Base-by-base conservation (phyloP, 2,113 vertebrate species). In the Solenodon paradoxus region DNA sequence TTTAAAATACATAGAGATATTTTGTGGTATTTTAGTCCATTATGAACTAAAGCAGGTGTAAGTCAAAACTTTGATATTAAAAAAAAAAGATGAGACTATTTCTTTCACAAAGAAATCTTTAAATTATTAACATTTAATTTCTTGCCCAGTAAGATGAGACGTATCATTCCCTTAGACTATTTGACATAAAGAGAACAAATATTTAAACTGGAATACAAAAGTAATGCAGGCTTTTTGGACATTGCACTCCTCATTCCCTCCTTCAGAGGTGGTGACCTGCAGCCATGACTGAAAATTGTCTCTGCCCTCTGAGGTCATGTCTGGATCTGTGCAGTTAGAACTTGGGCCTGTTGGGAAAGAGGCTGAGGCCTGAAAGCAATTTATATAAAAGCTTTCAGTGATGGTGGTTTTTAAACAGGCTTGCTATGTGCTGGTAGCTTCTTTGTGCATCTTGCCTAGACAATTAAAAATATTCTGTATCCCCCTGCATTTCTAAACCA, bases 281-380 rank as follows among this genome's bases (percentile, higher is more conserved):
- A 97, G 96, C 97, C 93, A 85, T 98, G 98, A 98, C 97, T 98
- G 98, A 98, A 98, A 66, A 69, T 68, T 96, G 98, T 99, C 98
- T 99, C 99, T 99, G 98, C 98, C 99, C 98, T 99, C 98, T 98
- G 99, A 98, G 98, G 99, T 99, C 99, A 99, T 99, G 99, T 99
- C 99, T 99, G 99, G 99, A 99, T 99, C 99, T 99, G 98, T 99
- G 99, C 99, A 98, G 98, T 98, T 99, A 99, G 99, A 99, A 98
- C 99, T 99, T 98, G 98, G 99, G 99, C 99, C 99, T 99, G 99
- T 98, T 98, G 97, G 98, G 98, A 98, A 98, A 98, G 97, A 98
- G 98, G 98, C 97, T 97, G 97, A 98, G 97, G 98, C 98, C 98
- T 98, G 97, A 98, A 98, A 98, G 97, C 93, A 97, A 83, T 97